Conservation (phyloP, 2,797 vertebrate genomes). For the Bryconaethiops microstoma region DNA sequence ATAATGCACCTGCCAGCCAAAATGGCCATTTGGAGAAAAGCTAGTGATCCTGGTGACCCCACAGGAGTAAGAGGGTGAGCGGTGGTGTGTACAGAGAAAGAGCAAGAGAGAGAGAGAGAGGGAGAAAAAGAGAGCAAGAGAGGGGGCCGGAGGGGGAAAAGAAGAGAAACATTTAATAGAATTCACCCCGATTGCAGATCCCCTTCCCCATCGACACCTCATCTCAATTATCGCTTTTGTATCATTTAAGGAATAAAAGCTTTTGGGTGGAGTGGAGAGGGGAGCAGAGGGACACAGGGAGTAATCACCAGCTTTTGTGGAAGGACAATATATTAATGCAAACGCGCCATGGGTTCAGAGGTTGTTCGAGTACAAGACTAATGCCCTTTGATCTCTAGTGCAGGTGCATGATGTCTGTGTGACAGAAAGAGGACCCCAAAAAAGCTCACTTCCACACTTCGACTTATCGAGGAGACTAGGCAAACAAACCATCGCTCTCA, state of each 20-base stretch:
- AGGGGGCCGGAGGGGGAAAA: conserved; percentile 70
- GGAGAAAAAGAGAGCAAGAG: conserved; percentile 68
- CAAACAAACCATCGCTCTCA: conserved; percentile 44
- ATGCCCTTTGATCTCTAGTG: conserved; percentile 73
- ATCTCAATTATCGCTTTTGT: conserved; percentile 99
- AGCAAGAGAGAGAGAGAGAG: conserved; percentile 80
- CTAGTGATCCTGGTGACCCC: conserved; percentile 99
- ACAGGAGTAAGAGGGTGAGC: conserved; percentile 74
- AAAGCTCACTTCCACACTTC: conserved; percentile 50
- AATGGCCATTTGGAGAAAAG: conserved; percentile 99
- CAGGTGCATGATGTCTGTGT: conserved; percentile 71
- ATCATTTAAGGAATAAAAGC: conserved; percentile 97
- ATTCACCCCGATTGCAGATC: conserved; percentile 96
- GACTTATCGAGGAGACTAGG: conserved; percentile 40
- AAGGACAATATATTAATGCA: conserved; percentile 84
- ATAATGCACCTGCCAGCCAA: conserved; percentile 99
- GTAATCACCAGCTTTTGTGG: conserved; percentile 89
- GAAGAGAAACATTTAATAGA: conserved; percentile 95
- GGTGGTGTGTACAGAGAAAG: conserved; percentile 79
- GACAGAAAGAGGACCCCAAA: conserved; percentile 53
- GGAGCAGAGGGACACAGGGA: conserved; percentile 54
- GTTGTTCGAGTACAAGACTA: conserved; percentile 74
- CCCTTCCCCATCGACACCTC: conserved; percentile 96
- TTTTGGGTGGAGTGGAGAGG: conserved; percentile 75
- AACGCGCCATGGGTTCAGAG: conserved; percentile 76